A percentile compares a stretch with the other conserved stretches of the same genome.
Evolutionary conservation across 2,797 vertebrate species (phyloP).

Genomic region (Acrocephalus scirpaceus): DNA sequence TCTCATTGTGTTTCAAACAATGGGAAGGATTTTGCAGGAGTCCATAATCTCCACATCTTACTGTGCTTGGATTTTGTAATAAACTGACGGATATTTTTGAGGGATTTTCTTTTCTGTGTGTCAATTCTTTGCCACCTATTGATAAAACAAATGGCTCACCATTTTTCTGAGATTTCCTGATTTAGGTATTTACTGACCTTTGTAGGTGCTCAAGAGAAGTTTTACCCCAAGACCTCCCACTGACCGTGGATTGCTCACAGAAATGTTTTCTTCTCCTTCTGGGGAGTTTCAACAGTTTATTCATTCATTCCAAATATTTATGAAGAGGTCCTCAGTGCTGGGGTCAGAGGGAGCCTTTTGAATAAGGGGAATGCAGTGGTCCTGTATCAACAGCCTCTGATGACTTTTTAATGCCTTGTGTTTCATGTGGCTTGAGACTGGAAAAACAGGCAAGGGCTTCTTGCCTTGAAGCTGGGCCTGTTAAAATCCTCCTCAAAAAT

Average conservation of each 20-base stretch:
- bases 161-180: not conserved
- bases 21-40: not conserved
- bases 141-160: not conserved
- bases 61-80: not conserved
- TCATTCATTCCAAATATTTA: conserved; percentile 53
- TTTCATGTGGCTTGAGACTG: not conserved
- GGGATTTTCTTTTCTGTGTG: not conserved
- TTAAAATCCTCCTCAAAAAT: not conserved
- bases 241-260: not conserved
- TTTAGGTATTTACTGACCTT: not conserved
- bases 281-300: conserved; percentile 19
- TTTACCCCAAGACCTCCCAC: not conserved
- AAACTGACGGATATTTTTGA: not conserved
- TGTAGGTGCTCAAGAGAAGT: not conserved
- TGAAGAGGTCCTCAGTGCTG: not conserved
- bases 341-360: conserved; percentile 28
- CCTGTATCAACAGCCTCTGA: not conserved
- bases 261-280: not conserved
- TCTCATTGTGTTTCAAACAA: not conserved
- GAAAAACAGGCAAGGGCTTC: not conserved
- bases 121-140: not conserved
- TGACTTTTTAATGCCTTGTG: not conserved
- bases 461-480: not conserved
- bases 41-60: not conserved
- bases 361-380: not conserved